phyloP scores from a whole-genome alignment of 1,140 invertebrate genomes.

The Pseudomyrmex concolor region DNA sequence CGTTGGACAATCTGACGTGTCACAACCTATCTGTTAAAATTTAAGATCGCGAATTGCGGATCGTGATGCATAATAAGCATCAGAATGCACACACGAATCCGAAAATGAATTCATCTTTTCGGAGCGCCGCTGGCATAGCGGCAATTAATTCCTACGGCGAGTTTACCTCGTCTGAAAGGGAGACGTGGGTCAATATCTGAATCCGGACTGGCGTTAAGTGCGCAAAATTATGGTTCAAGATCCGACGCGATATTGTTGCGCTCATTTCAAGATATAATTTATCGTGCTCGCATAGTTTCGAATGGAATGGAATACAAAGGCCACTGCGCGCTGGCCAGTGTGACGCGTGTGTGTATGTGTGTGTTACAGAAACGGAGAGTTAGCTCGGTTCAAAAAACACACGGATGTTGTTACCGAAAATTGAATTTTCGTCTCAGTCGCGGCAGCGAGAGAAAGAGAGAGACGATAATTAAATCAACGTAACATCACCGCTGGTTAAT shows the following conservation, averaged over 20 bases:
- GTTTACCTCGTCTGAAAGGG: constrained; percentile 11
- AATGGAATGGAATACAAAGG: neutral
- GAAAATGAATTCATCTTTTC: constrained; percentile 5
- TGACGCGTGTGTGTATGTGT: neutral
- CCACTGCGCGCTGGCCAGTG: neutral
- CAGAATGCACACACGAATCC: constrained; percentile 1
- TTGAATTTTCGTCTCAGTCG: constrained; percentile 31
- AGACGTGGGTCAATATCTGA: constrained; percentile 10
- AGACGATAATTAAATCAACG: constrained; percentile 37
- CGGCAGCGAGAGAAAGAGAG: too few species aligned
- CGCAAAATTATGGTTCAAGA: constrained; percentile 46
- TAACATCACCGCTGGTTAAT: neutral
- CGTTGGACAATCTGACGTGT: neutral
- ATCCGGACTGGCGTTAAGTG: constrained; percentile 3
- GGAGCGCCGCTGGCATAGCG: neutral
- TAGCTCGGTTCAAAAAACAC: neutral
- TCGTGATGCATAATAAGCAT: neutral
- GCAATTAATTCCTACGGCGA: constrained; percentile 43
- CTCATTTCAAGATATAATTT: constrained; percentile 49
- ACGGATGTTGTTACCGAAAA: constrained; percentile 21
- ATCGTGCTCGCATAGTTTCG: constrained; percentile 45
- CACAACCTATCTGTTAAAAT: too few species aligned
- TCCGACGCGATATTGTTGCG: constrained; percentile 24
- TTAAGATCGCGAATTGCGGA: neutral
- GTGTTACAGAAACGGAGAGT: constrained; percentile 18